Percentiles rank a stretch among this genome's conserved stretches.
These are phyloP conservation scores for Periphyllus acericola DNA, from an alignment of 2,888 invertebrate genomes.

Conservation along the genomic window DNA sequence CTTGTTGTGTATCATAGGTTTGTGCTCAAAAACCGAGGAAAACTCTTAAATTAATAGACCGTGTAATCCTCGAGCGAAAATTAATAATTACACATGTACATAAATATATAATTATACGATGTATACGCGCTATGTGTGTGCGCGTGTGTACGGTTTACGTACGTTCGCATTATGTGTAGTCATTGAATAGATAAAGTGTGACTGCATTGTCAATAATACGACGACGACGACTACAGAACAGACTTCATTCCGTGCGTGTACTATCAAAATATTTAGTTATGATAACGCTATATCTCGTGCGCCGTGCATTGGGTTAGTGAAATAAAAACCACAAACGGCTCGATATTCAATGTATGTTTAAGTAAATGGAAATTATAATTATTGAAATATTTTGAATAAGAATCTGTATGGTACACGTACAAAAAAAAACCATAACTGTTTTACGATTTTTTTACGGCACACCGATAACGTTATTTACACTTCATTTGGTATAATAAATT, in stretches of 20 bases:
- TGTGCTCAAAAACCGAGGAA: too few species aligned
- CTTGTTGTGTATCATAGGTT: not conserved
- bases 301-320: not conserved
- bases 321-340: not conserved
- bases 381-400: too few species aligned
- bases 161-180: not conserved
- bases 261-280: constrained; percentile 10
- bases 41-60: too few species aligned
- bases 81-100: not conserved
- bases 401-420: too few species aligned
- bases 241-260: not conserved
- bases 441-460: too few species aligned
- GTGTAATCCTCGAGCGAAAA: not conserved
- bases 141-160: not conserved
- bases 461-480: too few species aligned
- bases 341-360: not conserved
- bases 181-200: not conserved
- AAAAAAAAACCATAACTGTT: not conserved
- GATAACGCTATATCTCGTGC: not conserved
- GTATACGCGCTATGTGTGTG: too few species aligned
- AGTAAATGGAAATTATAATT: not conserved
- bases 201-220: not conserved
- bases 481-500: too few species aligned
- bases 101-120: not conserved
- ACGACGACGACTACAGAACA: not conserved